Base-by-base conservation (phyloP, 2,888 invertebrate genomes). In the Rotaria sp. region DNA sequence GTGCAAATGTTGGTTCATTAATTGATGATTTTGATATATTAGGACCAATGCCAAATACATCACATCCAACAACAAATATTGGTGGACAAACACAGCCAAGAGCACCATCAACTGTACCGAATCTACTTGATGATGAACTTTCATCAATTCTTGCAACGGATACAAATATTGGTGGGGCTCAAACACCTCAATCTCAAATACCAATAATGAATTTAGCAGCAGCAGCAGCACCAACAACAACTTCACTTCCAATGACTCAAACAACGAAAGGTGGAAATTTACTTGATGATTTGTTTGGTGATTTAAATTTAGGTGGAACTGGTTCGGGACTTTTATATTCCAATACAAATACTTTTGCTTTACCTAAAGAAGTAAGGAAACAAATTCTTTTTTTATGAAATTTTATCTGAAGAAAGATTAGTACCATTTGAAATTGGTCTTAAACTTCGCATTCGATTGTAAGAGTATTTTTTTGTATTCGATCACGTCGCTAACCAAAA, bases 1-100 rank as follows among this genome's bases (percentile, higher is more conserved):
- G 52, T 52, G 52, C 24, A 10, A 75, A 75, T 75, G 75, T 75
- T 26, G 75, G 75, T n/a, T 80, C 80, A 80, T n/a, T 80, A 26
- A 80, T 80, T 21, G 80, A 80, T 80, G 80, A 80, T 80, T 80
- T 45, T n/a, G 80, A 80, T 45, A 80, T 80, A 45, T 45, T 80
- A 45, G 80, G 80, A 45, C 80, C 80, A 4, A 80, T 80, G 41
- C 80, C 80, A 80, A 80, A 7, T 26, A 45, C 80, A 45, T 15
- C 21, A 41, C 10, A 18, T 11, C 5, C 45, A n/a, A 26, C 45
- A n/a, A 26, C 41, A 45, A n/a, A 8, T 15, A 45, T 1, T 45
- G 13, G 13, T 45, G 41, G 45, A 10, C 24, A 45, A 45, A 4
- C 45, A 45, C 80, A 8, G 15, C 26, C 4, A n/a, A 26, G 45